phyloP scores from a whole-genome alignment of 2,888 invertebrate genomes.

The Quadroppia sp. region DNA sequence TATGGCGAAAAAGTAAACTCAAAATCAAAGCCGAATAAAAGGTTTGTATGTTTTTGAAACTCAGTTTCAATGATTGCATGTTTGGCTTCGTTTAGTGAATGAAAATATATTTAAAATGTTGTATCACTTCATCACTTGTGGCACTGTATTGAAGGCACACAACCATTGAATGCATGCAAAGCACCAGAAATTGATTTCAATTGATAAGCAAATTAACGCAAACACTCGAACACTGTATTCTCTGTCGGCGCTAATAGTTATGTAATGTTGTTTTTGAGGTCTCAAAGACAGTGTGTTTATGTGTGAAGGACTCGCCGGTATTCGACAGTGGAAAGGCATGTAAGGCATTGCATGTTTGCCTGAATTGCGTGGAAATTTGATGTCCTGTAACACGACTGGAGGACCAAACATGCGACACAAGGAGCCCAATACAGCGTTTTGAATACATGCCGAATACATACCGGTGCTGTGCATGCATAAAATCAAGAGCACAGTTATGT shows the following conservation, averaged over 20 bases:
- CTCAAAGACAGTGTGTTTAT: slow-evolving; percentile 11
- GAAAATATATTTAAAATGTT: not conserved
- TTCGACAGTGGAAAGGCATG: slow-evolving; percentile 17
- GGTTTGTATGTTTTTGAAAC: not conserved
- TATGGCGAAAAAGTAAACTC: not conserved
- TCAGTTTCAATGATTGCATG: slow-evolving; percentile 23
- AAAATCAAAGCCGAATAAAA: not conserved
- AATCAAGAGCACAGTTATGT: slow-evolving; percentile 23
- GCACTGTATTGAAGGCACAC: too few species aligned
- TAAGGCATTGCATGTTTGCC: slow-evolving; percentile 25
- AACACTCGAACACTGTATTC: not conserved
- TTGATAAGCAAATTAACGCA: slow-evolving; percentile 29
- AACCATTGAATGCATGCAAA: not conserved
- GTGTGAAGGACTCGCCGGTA: not conserved
- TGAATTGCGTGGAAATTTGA: slow-evolving; percentile 25
- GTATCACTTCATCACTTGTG: not conserved
- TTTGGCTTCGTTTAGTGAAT: slow-evolving; percentile 13
- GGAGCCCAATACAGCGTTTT: not conserved
- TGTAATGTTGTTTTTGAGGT: not conserved
- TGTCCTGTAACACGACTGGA: slow-evolving; percentile 33
- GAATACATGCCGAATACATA: not conserved
- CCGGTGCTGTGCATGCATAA: slow-evolving; percentile 25
- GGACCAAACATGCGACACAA: slow-evolving; percentile 31
- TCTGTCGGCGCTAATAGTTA: slow-evolving; percentile 1
- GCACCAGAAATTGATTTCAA: not conserved